These are phyloP conservation scores for Drosophila cracens DNA, from an alignment of 2,888 invertebrate species.

Conservation along the genomic window DNA sequence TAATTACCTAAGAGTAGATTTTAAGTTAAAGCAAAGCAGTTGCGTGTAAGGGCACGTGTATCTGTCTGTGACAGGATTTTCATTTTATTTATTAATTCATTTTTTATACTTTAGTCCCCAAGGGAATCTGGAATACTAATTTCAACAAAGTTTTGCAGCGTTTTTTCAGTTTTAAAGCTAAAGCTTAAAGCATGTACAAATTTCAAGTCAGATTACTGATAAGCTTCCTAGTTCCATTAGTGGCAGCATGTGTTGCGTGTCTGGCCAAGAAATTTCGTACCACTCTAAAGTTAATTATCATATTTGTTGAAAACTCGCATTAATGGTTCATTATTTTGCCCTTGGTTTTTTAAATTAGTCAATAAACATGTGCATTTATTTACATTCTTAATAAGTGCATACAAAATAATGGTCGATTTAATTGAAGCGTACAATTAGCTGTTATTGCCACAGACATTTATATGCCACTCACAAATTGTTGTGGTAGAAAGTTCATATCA, in stretches of 20 bases:
- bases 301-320: background rate
- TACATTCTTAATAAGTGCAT: constrained; percentile 3
- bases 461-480: background rate
- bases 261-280: background rate
- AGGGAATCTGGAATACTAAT: background rate
- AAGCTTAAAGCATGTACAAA: too few relatives aligned
- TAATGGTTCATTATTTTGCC: background rate
- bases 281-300: background rate
- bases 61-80: constrained; percentile 16
- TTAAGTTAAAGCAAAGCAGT: constrained; percentile 25
- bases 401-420: constrained; percentile 27
- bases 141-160: background rate
- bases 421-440: constrained; percentile 1
- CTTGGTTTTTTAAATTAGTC: background rate
- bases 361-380: background rate
- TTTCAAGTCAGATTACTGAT: background rate
- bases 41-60: constrained; percentile 14
- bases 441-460: constrained; percentile 3
- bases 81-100: background rate
- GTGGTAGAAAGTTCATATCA: background rate
- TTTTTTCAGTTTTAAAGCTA: background rate
- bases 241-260: constrained; percentile 22
- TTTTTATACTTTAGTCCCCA: background rate
- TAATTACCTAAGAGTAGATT: constrained; percentile 62
- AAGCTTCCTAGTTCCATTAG: background rate